Percentiles rank a stretch among this genome's conserved stretches.
These are phyloP conservation scores for Montifringilla adamsi DNA, from an alignment of 2,113 vertebrate genomes.

Conservation along the genomic window DNA sequence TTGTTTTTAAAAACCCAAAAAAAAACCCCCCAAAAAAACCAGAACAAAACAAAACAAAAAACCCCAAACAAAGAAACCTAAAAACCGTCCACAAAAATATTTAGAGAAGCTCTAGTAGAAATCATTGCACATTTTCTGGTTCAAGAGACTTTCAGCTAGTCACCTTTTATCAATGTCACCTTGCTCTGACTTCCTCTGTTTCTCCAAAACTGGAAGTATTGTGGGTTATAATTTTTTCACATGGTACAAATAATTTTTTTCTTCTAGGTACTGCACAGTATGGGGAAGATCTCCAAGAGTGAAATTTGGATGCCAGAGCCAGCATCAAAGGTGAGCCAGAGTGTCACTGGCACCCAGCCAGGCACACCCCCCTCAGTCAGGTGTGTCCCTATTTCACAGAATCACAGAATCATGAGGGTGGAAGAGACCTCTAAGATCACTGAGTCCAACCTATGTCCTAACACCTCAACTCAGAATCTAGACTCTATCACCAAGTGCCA, in stretches of 20 bases:
- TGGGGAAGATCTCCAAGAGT: conserved; percentile 81
- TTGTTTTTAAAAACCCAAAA: background rate
- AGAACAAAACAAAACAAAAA: too few species aligned
- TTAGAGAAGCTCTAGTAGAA: background rate
- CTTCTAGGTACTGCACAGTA: conserved; percentile 80
- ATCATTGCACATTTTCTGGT: background rate
- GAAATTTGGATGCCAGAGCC: conserved; percentile 88
- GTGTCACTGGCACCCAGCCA: background rate
- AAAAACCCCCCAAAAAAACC: too few species aligned
- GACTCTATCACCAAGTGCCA: too few species aligned
- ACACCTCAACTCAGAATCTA: too few species aligned
- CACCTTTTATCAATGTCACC: background rate
- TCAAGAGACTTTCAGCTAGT: background rate
- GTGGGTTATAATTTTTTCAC: background rate
- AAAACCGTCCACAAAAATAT: background rate
- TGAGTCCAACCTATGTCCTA: too few species aligned
- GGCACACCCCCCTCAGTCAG: background rate
- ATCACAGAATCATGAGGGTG: too few species aligned
- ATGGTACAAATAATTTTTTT: background rate
- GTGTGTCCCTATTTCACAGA: too few species aligned
- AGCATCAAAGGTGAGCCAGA: conserved; percentile 74
- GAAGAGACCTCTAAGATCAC: too few species aligned
- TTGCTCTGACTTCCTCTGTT: background rate
- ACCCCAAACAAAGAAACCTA: background rate
- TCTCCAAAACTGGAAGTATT: background rate